Conservation (phyloP, 2,888 invertebrate genomes). For the Leptinotarsa tumamoca region DNA sequence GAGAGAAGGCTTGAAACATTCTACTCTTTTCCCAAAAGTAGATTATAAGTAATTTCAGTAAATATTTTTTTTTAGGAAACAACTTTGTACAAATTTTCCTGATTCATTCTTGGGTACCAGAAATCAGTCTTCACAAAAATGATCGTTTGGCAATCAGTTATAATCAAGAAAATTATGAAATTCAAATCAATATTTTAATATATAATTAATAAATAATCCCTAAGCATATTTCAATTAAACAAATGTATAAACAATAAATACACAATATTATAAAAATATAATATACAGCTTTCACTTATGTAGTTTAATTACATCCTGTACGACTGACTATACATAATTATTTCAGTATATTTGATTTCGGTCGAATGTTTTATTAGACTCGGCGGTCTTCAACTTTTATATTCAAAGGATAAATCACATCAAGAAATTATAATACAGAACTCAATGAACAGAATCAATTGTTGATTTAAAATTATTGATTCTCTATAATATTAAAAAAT, state of each 20-base stretch:
- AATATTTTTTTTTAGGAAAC: too few relatives aligned
- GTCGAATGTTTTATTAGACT: conserved; percentile 29
- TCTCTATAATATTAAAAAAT: neutral
- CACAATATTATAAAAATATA: conserved; percentile 63
- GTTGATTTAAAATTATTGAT: neutral
- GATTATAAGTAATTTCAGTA: too few relatives aligned
- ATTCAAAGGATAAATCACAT: neutral
- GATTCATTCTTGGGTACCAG: too few relatives aligned
- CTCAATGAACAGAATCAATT: neutral
- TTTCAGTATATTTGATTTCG: conserved; percentile 49
- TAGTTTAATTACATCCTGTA: conserved; percentile 33
- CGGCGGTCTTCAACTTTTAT: neutral
- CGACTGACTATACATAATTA: conserved; percentile 54
- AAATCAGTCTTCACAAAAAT: neutral
- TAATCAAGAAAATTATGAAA: conserved; percentile 24
- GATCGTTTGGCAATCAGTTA: neutral
- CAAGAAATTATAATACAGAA: neutral
- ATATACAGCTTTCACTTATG: conserved; percentile 60
- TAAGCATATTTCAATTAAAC: conserved; percentile 50
- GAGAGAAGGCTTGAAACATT: too few relatives aligned
- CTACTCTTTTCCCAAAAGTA: too few relatives aligned
- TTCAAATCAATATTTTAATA: conserved; percentile 10
- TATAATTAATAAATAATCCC: conserved; percentile 47
- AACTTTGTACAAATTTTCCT: too few relatives aligned
- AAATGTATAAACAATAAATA: conserved; percentile 62